phyloP scores from a whole-genome alignment of 2,888 invertebrate genomes.

The Tenthredo mesomela region DNA sequence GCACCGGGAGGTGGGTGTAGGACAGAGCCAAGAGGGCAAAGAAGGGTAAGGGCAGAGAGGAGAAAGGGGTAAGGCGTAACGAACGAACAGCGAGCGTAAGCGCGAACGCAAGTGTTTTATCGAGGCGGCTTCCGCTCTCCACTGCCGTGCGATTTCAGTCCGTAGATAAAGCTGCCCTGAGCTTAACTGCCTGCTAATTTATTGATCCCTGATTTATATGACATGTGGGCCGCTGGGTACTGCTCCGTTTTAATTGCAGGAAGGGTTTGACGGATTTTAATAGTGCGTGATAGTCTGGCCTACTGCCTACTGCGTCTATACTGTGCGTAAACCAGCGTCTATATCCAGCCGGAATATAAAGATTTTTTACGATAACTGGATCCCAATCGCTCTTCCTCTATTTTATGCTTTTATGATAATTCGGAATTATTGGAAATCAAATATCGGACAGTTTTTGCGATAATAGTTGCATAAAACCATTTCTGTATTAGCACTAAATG shows the following conservation, averaged over 20 bases:
- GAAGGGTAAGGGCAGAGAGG: neutral
- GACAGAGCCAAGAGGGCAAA: conserved; percentile 14
- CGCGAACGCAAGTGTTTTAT: conserved; percentile 70
- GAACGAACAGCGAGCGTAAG: conserved; percentile 58
- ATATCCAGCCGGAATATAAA: neutral
- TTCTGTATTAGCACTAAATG: neutral
- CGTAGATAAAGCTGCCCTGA: conserved; percentile 67
- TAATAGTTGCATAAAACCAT: neutral
- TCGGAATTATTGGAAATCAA: neutral
- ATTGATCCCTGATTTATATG: conserved; percentile 72
- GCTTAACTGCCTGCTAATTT: conserved; percentile 70
- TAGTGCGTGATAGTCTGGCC: conserved; percentile 56
- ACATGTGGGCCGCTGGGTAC: conserved; percentile 57
- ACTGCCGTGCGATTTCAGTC: conserved; percentile 62
- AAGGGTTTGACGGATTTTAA: conserved; percentile 63
- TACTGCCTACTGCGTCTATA: conserved; percentile 4
- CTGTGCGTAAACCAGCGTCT: neutral
- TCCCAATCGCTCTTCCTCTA: neutral
- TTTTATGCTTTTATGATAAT: neutral
- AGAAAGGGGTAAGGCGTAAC: conserved; percentile 48
- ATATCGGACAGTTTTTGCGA: neutral
- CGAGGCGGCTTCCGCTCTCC: conserved; percentile 68
- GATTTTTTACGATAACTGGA: neutral
- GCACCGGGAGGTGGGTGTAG: conserved; percentile 49
- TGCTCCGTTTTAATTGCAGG: conserved; percentile 61